Evolutionary conservation across 35 echinoderm and acorn worm genomes (phyloP).

Genomic region (Acanthaster planci): DNA sequence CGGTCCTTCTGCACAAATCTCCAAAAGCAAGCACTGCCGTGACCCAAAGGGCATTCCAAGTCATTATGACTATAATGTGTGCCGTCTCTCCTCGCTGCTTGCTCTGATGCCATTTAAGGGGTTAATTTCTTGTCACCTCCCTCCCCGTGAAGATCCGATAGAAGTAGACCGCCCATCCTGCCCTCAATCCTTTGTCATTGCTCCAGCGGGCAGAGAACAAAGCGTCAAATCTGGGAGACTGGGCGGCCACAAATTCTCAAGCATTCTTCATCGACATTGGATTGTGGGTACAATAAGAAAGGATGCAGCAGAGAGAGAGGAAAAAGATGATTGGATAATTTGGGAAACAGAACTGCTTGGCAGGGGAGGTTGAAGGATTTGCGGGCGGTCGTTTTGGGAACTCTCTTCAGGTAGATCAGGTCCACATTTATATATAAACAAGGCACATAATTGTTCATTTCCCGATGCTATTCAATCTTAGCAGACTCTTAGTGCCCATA

Average conservation of each 20-base stretch:
- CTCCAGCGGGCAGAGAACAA: slow-evolving; percentile 1
- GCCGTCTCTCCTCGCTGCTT: no score
- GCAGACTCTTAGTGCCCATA: background rate
- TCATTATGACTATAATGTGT: background rate
- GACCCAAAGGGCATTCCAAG: slow-evolving; percentile 5
- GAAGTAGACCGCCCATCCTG: background rate
- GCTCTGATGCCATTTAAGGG: no score
- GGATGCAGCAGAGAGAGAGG: background rate
- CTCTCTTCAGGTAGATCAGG: background rate
- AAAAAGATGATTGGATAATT: slow-evolving; percentile 17
- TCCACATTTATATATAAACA: slow-evolving; percentile 10
- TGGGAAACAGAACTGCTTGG: slow-evolving; percentile 17
- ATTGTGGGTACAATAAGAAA: background rate
- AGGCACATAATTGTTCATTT: slow-evolving; percentile 11
- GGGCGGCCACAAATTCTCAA: background rate
- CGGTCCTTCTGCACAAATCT: background rate
- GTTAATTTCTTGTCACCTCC: no score
- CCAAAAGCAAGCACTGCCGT: background rate
- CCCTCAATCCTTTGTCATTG: background rate
- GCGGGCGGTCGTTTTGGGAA: slow-evolving; percentile 9
- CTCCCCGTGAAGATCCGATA: no score
- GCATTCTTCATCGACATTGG: background rate
- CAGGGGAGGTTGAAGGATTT: background rate
- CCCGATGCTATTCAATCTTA: background rate
- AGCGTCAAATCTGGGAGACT: background rate